Conservation (phyloP, 2,797 vertebrate genomes). For the Lepilemur ruficaudatus region DNA sequence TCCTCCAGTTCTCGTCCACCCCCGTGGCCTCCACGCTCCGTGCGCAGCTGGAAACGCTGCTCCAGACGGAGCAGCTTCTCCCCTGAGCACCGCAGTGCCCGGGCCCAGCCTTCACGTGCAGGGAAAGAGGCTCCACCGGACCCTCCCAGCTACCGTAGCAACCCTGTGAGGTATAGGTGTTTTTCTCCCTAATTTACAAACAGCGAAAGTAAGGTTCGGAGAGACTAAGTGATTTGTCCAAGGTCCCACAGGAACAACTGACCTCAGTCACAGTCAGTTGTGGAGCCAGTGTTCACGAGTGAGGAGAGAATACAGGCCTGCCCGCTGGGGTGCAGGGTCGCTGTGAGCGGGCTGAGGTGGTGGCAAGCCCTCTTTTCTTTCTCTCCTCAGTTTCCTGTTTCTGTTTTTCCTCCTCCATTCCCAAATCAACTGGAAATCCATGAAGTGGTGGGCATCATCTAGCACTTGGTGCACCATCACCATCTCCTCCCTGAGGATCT, state of each 20-base stretch:
- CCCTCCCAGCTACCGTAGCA: neutral
- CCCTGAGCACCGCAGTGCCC: neutral
- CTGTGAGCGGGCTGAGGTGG: neutral
- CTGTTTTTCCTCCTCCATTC: neutral
- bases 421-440: neutral
- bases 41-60: neutral
- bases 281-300: neutral
- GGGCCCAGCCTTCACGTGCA: neutral
- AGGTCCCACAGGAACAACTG: neutral
- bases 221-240: slow-evolving; percentile 57
- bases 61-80: neutral
- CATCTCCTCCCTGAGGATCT: neutral
- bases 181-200: neutral
- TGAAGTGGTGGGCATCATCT: neutral
- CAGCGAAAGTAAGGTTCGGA: neutral
- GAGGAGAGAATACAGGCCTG: neutral
- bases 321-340: neutral
- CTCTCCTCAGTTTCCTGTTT: neutral
- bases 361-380: neutral
- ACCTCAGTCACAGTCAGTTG: neutral
- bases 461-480: neutral
- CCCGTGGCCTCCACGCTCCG: neutral
- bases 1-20: neutral
- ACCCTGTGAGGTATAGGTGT: neutral
- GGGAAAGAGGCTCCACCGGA: no score